Base-by-base conservation (phyloP, 1,140 invertebrate genomes). In the Lepidurus arcticus region DNA sequence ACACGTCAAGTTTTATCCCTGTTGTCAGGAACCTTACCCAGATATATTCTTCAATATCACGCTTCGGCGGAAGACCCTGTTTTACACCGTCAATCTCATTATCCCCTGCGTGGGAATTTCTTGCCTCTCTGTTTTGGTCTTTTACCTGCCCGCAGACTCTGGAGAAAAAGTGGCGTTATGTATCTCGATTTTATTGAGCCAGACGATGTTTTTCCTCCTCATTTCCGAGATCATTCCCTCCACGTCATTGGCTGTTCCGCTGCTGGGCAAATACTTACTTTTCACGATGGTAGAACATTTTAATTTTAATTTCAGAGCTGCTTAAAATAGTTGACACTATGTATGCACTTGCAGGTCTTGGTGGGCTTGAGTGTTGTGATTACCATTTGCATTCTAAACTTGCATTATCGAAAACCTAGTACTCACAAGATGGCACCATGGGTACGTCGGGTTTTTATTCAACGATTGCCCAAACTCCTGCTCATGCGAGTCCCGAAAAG, bases 41-140 rank as follows among this genome's bases (percentile, higher is more conserved):
- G 96, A 98, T 87, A 98, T 98, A 78, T 98, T 97, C 86, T 98
- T 98, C 89, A 98, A 98, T 85, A 97, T 99, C 80, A 98, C 96
- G 0, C 86, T 99, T 24, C 87, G 98, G 13, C 88, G 97, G 1
- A 97, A 97, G 85, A 98, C 96, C 0, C 87, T 98, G 7, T 98
- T 98, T 86, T 98, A 98, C 87, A 97, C 96, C 0, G 96, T 98
- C 1, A 98, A 98, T 84, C 87, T 98, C 8, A 98, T 98, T 80
- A 92, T 97, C 16, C 95, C 95, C 0, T 96, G 94, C 82, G 95
- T 98, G 3, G 94, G 94, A 73, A 96, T 97, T 79, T 95, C 93
- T 2, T 96, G 94, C 83, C 86, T 96, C 3, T 95, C 94, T 5
- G 92, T 96, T 1, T 84, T 97, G 45, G 98, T 99, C 0, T 99